phyloP scores from a whole-genome alignment of 1,140 invertebrate genomes.

The Drosophila asahinai region DNA sequence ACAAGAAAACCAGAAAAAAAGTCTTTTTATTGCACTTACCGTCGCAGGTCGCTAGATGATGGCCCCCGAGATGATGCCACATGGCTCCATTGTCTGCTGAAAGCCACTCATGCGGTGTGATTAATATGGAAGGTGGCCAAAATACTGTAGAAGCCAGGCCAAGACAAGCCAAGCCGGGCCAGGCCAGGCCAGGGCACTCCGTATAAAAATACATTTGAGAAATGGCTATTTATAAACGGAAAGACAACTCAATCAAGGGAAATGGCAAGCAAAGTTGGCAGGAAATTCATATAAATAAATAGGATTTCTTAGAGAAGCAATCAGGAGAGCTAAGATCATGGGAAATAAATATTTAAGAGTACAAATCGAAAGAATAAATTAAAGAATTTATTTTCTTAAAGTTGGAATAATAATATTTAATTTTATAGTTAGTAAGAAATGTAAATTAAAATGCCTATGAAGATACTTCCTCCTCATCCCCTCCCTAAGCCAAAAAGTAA shows the following conservation, averaged over 20 bases:
- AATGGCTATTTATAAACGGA: conserved; percentile 39
- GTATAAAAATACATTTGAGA: conserved; percentile 25
- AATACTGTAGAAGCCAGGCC: conserved; percentile 20
- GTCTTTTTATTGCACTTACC: conserved; percentile 48
- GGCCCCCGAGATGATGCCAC: conserved; percentile 45
- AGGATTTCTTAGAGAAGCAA: background rate
- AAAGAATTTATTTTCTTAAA: no score
- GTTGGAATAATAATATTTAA: no score
- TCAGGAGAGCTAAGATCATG: no score
- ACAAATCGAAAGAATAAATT: background rate
- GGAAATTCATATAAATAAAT: background rate
- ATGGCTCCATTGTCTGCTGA: conserved; percentile 72
- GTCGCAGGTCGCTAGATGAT: conserved; percentile 41
- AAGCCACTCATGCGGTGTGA: conserved; percentile 76
- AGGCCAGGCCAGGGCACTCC: background rate
- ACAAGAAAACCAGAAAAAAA: conserved; percentile 13
- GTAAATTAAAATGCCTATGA: background rate
- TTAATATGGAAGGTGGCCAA: conserved; percentile 79
- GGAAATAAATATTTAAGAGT: background rate
- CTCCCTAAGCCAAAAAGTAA: background rate
- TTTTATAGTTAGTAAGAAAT: background rate
- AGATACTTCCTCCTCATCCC: no score
- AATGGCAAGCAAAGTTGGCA: background rate
- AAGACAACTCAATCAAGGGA: conserved; percentile 65
- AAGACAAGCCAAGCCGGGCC: conserved; percentile 5